Percentiles rank a stretch among this genome's conserved stretches.
These are phyloP conservation scores for Bruchidius siliquastri DNA, from an alignment of 2,888 invertebrate genomes.

Conservation along the genomic window DNA sequence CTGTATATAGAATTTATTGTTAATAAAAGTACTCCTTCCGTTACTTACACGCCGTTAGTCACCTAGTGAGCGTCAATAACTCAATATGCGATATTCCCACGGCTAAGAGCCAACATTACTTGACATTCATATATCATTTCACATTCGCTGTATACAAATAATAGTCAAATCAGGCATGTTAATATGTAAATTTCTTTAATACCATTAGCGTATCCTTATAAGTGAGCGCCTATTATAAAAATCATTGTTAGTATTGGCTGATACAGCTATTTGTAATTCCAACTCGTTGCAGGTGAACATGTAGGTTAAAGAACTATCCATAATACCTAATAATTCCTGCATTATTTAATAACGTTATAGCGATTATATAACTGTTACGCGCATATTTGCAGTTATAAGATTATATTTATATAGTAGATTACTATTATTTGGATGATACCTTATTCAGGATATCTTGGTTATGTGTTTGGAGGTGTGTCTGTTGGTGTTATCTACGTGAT, in stretches of 20 bases:
- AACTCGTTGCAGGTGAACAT: neutral
- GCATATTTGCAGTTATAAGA: conserved; percentile 1
- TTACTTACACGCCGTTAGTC: too few relatives aligned
- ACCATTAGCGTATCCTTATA: neutral
- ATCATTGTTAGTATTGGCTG: neutral
- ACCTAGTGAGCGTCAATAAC: too few relatives aligned
- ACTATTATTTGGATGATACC: neutral
- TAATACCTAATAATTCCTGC: neutral
- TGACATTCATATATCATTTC: neutral
- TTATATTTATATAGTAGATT: neutral
- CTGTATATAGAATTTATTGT: too few relatives aligned
- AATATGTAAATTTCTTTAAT: neutral
- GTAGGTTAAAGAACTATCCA: conserved; percentile 1
- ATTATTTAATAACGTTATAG: neutral
- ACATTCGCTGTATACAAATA: neutral
- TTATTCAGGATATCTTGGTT: neutral
- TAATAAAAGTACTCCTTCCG: too few relatives aligned
- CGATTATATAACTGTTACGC: conserved; percentile 1
- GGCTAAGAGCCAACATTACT: too few relatives aligned
- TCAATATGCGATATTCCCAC: too few relatives aligned
- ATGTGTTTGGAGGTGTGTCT: neutral
- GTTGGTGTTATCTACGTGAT: too few relatives aligned
- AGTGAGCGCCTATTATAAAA: neutral
- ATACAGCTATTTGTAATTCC: conserved; percentile 1
- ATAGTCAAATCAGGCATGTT: neutral